Base-by-base conservation (phyloP, 2,797 vertebrate genomes). In the Microtus obscurus region DNA sequence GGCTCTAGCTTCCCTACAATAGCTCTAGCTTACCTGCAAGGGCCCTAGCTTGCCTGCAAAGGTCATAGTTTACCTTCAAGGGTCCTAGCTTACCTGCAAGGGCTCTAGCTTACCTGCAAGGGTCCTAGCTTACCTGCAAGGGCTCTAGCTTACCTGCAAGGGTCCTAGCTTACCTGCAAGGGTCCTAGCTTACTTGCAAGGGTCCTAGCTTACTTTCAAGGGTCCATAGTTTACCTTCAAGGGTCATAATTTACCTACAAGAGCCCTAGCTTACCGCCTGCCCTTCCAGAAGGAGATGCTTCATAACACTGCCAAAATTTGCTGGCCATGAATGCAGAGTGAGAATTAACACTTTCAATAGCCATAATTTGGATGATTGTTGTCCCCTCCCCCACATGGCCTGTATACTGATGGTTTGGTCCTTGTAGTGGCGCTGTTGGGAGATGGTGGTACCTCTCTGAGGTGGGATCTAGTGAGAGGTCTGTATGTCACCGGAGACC, bases 41-140 rank as follows among this genome's bases (percentile, higher is more conserved):
- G 59, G 8, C 6, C 2, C 2, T 61, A 9, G 59, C 1, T 61
- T 61, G 25, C 59, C 59, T 23, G 0, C 21, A 61, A 61, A 23
- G 21, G 23, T 23, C 59, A 6, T 61, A 61, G 59, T 6, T 23
- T 61, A 61, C 59, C 59, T 61, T 0, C 21, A 56, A 56, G 53
- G 17, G 17, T 19, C 53, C 17, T 19, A 56, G 53, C 17, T 56
- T 56, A 17, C 17, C 53, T 53, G 5, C 16, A 53, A 53, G 16
- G 53, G 5, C 6, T 5, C 5, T 53, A 53, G 53, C 17, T 53
- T 53, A 61, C 1, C 6, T 21, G 1, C 45, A 80, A 29, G 0
- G 1, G 37, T 7, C 10, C 48, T 21, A 4, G 31, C 12, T 25
- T n/a, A 59, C 3, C 6, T 69, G 0, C 5, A 61, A 61, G 59